Percentiles rank a stretch among this genome's conserved stretches.
These are phyloP conservation scores for Delia radicum DNA, from an alignment of 1,140 invertebrate species.

Conservation along the genomic window DNA sequence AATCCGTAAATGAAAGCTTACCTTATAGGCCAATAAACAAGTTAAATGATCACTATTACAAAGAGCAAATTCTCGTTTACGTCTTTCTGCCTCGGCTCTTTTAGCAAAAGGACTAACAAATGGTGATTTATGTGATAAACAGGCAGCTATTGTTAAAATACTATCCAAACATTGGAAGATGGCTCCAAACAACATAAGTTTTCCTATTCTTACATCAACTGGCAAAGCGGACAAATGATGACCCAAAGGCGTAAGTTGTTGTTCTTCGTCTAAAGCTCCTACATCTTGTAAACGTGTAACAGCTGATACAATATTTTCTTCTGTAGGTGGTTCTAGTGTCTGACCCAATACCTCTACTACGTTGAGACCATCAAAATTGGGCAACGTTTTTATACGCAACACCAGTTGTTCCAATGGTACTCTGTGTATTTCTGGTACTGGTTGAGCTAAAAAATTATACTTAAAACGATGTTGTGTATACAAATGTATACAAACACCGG, in stretches of 20 bases:
- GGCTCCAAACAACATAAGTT: conserved; percentile 87
- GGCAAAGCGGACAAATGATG: conserved; percentile 86
- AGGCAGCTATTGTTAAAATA: conserved; percentile 88
- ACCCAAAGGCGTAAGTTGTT: conserved; percentile 84
- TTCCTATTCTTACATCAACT: conserved; percentile 86
- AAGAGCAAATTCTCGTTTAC: conserved; percentile 70
- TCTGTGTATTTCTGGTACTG: conserved; percentile 81
- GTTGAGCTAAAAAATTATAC: conserved; percentile 65
- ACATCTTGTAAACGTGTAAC: conserved; percentile 77
- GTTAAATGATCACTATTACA: conserved; percentile 81
- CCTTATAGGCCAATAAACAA: conserved; percentile 74
- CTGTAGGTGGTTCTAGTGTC: conserved; percentile 79
- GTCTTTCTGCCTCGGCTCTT: conserved; percentile 68
- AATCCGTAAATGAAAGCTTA: conserved; percentile 41
- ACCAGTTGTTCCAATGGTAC: conserved; percentile 85
- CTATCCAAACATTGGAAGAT: conserved; percentile 94
- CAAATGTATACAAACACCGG: conserved; percentile 80
- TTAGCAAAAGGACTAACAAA: conserved; percentile 78
- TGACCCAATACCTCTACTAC: conserved; percentile 67
- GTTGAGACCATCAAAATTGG: conserved; percentile 66
- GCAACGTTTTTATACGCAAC: conserved; percentile 83
- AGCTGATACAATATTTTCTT: conserved; percentile 75
- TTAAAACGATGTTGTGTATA: conserved; percentile 74
- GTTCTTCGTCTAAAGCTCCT: conserved; percentile 79
- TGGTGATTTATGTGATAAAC: conserved; percentile 81